Base-by-base conservation (phyloP, 2,888 invertebrate genomes). In the Drosophila barbarae region DNA sequence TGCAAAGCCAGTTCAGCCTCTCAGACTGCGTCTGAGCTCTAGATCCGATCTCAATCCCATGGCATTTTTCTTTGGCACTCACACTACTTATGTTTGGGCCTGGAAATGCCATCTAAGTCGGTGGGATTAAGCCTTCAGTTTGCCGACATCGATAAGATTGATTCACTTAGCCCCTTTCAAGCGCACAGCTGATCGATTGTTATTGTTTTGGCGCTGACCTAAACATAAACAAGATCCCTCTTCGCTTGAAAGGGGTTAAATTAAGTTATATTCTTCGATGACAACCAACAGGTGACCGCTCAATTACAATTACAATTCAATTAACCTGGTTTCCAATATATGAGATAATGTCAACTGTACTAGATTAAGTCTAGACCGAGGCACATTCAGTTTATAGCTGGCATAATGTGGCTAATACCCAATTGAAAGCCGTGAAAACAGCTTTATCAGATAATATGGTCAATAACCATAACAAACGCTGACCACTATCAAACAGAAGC, bases 31-130 rank as follows among this genome's bases (percentile, higher is more conserved):
- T 38, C 13, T 30, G 30, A 44, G 44, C 41, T n/a, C 12, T 18
- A 55, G 52, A 12, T 34, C 34, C 32, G 8, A 49, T 13, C 39
- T 26, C 53, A 32, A 32, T 21, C 9, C 18, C 32, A 52, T 50
- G 68, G 55, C 63, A 56, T 64, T 79, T 74, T 74, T 68, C 58
- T 61, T 15, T 50, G 81, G 72, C 80, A 76, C 74, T 63, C 71
- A 65, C 30, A 18, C 30, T 34, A 5, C 12, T 23, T 23, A 18
- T 8, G 21, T 5, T 28, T 5, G 8, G 13, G 30, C 8, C 18
- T 18, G 46, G 30, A 30, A 30, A 46, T 12, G 46, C 18, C 30
- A 28, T 13, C 28, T 5, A 41, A 63, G 8, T 51, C 49, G 18
- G 63, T n/a, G 15, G 28, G 13, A 28, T 39, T 44, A 21, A 21